phyloP scores from a whole-genome alignment of 1,140 invertebrate species.

The Drosophila funebris region DNA sequence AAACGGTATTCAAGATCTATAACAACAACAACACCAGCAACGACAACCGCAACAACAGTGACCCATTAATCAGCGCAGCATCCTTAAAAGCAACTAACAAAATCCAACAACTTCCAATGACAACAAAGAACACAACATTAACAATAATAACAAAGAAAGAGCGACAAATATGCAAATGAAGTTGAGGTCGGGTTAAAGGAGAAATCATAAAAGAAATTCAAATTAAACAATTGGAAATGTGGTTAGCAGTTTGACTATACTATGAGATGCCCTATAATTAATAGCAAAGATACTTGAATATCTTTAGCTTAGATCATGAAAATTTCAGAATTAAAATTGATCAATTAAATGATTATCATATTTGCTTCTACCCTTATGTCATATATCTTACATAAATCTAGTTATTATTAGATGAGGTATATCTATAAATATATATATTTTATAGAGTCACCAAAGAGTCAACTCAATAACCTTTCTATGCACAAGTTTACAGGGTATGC shows the following conservation, averaged over 20 bases:
- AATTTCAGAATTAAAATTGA: too few relatives aligned
- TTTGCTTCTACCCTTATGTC: too few relatives aligned
- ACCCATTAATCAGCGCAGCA: constrained; percentile 53
- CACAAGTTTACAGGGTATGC: constrained; percentile 29
- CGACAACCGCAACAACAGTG: constrained; percentile 9
- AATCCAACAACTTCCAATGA: neutral
- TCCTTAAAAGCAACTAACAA: constrained; percentile 5
- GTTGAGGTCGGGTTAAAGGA: constrained; percentile 18
- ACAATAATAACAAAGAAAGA: constrained; percentile 50
- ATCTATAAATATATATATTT: too few relatives aligned
- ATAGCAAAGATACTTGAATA: too few relatives aligned
- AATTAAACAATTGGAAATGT: constrained; percentile 8
- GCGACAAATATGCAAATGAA: constrained; percentile 65
- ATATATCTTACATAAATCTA: too few relatives aligned
- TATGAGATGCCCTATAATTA: constrained; percentile 2
- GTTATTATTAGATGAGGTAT: too few relatives aligned
- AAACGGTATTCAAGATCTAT: constrained; percentile 10
- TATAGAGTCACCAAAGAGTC: too few relatives aligned
- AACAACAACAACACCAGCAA: neutral
- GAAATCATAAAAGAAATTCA: constrained; percentile 53
- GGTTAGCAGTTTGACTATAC: neutral
- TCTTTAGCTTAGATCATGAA: too few relatives aligned
- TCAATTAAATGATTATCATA: too few relatives aligned
- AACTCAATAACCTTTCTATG: too few relatives aligned
- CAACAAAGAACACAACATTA: constrained; percentile 11